Evolutionary conservation across 2,113 vertebrate genomes (phyloP).

Genomic region (Xiphorhynchus elegans): DNA sequence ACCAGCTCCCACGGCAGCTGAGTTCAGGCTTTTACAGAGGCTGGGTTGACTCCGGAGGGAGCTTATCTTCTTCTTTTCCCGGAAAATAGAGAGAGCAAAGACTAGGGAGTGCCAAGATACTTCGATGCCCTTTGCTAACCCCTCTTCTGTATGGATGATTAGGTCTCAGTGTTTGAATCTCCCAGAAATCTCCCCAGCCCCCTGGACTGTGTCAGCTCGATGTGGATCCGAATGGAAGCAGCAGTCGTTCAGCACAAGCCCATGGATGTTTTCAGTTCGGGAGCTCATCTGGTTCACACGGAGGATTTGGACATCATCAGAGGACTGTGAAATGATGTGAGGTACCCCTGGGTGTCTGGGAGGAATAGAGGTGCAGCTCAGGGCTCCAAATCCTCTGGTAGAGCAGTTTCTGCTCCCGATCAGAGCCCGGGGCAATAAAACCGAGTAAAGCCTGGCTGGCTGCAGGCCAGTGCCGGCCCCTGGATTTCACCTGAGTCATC

Average conservation of each 20-base stretch:
- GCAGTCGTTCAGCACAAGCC: accelerated
- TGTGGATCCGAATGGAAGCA: neutral
- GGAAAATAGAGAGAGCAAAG: neutral
- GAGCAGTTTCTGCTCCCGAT: neutral
- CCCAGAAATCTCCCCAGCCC: neutral
- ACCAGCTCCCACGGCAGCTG: neutral
- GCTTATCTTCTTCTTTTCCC: neutral
- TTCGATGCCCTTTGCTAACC: neutral
- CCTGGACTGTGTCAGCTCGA: neutral
- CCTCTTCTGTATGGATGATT: neutral
- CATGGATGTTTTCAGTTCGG: neutral
- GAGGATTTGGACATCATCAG: neutral
- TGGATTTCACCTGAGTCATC: conserved; percentile 41
- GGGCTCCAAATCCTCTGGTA: neutral
- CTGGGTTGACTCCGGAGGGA: neutral
- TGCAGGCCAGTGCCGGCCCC: neutral
- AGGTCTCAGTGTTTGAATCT: neutral
- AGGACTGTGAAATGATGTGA: neutral
- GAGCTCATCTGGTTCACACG: neutral
- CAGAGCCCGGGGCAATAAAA: accelerated
- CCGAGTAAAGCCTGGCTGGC: neutral
- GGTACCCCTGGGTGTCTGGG: neutral
- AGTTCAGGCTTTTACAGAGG: neutral
- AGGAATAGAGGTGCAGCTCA: neutral
- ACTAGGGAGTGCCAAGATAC: neutral